These are phyloP conservation scores for Tanypteryx hageni DNA, from an alignment of 2,888 invertebrate genomes.

Conservation along the genomic window DNA sequence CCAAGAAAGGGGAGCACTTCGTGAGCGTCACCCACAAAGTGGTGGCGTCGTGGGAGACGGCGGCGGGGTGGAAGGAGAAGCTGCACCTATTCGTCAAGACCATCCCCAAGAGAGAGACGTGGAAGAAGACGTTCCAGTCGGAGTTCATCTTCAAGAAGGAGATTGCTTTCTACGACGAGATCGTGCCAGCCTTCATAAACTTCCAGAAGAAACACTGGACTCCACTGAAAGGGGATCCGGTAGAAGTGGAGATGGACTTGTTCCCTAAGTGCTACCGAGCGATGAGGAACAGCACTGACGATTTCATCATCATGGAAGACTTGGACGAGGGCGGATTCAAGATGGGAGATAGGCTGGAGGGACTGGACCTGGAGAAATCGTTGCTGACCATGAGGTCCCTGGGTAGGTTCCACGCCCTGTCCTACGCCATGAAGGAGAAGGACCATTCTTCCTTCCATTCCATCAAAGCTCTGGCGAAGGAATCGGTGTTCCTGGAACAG, in stretches of 20 bases:
- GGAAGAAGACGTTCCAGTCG: background rate
- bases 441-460: slow-evolving; percentile 71
- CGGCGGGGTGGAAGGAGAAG: background rate
- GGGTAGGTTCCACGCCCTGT: slow-evolving; percentile 66
- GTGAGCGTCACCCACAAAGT: slow-evolving; percentile 6
- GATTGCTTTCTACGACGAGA: background rate
- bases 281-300: background rate
- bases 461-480: slow-evolving; percentile 19
- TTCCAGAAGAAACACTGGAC: background rate
- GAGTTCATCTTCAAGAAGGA: slow-evolving; percentile 13
- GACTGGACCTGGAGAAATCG: slow-evolving; percentile 70
- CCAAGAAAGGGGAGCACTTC: background rate
- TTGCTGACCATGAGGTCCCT: slow-evolving; percentile 47
- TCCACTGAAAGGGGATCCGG: background rate
- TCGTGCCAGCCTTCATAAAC: background rate
- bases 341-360: slow-evolving; percentile 65
- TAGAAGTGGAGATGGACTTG: background rate
- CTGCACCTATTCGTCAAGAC: background rate
- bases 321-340: background rate
- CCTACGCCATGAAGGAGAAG: slow-evolving; percentile 71
- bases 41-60: background rate
- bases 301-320: background rate
- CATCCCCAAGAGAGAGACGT: background rate
- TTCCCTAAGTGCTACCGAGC: background rate
- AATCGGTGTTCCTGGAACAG: slow-evolving; percentile 49